Evolutionary conservation across 2,797 vertebrate genomes (phyloP).

Genomic region (Fistularia tabacaria): DNA sequence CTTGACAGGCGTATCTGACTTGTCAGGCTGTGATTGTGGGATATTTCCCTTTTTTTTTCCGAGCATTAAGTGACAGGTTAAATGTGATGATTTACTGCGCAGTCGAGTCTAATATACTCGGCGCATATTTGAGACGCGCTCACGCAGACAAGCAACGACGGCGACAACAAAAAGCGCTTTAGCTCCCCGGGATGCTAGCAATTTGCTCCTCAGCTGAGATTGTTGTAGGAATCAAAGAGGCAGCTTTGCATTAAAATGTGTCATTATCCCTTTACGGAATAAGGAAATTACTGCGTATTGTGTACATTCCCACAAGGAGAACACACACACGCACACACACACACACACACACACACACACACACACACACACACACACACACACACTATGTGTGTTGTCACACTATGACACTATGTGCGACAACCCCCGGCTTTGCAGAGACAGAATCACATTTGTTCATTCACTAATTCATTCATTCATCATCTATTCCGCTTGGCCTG

Average conservation of each 20-base stretch:
- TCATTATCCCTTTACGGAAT: conserved; percentile 20
- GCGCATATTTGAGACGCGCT: too few species aligned
- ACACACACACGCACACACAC: too few species aligned
- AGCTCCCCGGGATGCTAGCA: not conserved
- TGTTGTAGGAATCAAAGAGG: conserved; percentile 9
- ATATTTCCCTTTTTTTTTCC: conserved; percentile 6
- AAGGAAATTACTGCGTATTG: not conserved
- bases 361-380: too few species aligned
- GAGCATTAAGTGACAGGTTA: conserved; percentile 9
- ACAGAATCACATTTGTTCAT: too few species aligned
- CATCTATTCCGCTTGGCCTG: too few species aligned
- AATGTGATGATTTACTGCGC: not conserved
- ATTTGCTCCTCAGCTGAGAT: conserved; percentile 26
- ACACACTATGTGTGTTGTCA: too few species aligned
- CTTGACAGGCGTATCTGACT: conserved; percentile 26
- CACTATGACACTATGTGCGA: too few species aligned
- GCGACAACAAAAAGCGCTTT: not conserved
- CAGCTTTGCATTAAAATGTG: conserved; percentile 12
- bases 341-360: too few species aligned
- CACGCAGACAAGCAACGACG: too few species aligned
- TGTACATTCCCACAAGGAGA: too few species aligned
- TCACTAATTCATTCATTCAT: too few species aligned
- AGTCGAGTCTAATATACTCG: conserved; percentile 13
- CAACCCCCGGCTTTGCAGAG: too few species aligned
- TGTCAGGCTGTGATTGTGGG: conserved; percentile 19